phyloP scores from a whole-genome alignment of 2,888 invertebrate genomes.

The Mallateleia sp. region DNA sequence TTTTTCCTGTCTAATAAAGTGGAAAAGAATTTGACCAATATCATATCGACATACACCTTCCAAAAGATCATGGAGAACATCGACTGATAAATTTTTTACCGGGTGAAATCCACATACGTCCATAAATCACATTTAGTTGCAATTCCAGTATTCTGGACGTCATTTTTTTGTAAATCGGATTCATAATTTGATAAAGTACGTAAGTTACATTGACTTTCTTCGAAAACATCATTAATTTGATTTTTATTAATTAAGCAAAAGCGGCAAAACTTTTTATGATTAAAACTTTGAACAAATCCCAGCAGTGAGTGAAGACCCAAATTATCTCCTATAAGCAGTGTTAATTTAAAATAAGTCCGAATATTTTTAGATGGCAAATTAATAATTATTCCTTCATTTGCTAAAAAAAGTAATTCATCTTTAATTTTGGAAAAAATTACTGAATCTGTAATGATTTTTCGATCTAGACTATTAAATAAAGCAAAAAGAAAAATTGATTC shows the following conservation, averaged over 20 bases:
- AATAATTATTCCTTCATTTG: slow-evolving; percentile 56
- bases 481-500: slow-evolving; percentile 43
- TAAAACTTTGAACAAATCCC: slow-evolving; percentile 64
- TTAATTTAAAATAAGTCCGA: slow-evolving; percentile 61
- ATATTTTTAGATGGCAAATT: slow-evolving; percentile 13
- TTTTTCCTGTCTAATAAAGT: slow-evolving; percentile 49
- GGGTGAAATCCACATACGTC: slow-evolving; percentile 50
- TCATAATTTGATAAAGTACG: slow-evolving; percentile 43
- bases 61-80: slow-evolving; percentile 39
- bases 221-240: slow-evolving; percentile 8
- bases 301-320: slow-evolving; percentile 58
- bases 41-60: slow-evolving; percentile 73
- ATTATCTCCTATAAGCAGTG: slow-evolving; percentile 66
- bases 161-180: slow-evolving; percentile 14
- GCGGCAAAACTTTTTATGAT: slow-evolving; percentile 46
- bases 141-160: too few relatives aligned
- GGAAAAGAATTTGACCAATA: slow-evolving; percentile 55
- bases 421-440: slow-evolving; percentile 63
- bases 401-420: slow-evolving; percentile 58
- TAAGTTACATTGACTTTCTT: slow-evolving; percentile 36
- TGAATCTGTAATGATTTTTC: slow-evolving; percentile 49
- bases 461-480: slow-evolving; percentile 52
- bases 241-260: slow-evolving; percentile 36
- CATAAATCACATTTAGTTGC: slow-evolving; percentile 26
- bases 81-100: slow-evolving; percentile 51